Conservation (phyloP, 2,888 invertebrate species). For the Synergus umbraculus region DNA sequence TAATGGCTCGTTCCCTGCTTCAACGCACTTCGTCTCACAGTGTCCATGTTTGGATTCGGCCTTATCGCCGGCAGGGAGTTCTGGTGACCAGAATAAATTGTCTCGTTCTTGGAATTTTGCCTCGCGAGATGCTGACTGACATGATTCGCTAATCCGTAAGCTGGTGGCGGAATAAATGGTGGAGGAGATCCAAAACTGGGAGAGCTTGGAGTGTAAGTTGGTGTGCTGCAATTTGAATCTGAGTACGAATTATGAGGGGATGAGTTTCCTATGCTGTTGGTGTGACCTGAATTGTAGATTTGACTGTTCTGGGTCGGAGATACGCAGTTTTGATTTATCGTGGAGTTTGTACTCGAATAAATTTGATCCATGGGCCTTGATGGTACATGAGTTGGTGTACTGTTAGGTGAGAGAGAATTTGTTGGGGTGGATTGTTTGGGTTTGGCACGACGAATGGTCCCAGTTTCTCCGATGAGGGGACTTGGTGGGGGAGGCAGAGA, state of each 20-base stretch:
- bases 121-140: conserved; percentile 61
- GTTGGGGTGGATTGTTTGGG: conserved; percentile 77
- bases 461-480: conserved; percentile 78
- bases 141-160: conserved; percentile 61
- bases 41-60: conserved; percentile 72
- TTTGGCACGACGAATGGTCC: conserved; percentile 77
- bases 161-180: conserved; percentile 66
- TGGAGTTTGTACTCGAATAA: conserved; percentile 65
- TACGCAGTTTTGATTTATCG: conserved; percentile 71
- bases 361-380: conserved; percentile 69
- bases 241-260: conserved; percentile 72
- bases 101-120: conserved; percentile 69
- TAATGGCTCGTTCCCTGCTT: conserved; percentile 72
- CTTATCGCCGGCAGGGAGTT: conserved; percentile 60
- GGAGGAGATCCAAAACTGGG: conserved; percentile 66
- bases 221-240: conserved; percentile 70
- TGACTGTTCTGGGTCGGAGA: conserved; percentile 63
- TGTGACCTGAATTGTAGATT: conserved; percentile 55
- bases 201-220: conserved; percentile 69
- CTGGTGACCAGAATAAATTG: conserved; percentile 61
- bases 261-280: conserved; percentile 62
- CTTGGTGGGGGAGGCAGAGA: conserved; percentile 88
- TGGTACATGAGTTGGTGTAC: conserved; percentile 77
- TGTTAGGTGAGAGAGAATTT: conserved; percentile 76
- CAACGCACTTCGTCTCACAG: conserved; percentile 72